Base-by-base conservation (phyloP, 2,797 vertebrate species). In the Scolopax rusticola region DNA sequence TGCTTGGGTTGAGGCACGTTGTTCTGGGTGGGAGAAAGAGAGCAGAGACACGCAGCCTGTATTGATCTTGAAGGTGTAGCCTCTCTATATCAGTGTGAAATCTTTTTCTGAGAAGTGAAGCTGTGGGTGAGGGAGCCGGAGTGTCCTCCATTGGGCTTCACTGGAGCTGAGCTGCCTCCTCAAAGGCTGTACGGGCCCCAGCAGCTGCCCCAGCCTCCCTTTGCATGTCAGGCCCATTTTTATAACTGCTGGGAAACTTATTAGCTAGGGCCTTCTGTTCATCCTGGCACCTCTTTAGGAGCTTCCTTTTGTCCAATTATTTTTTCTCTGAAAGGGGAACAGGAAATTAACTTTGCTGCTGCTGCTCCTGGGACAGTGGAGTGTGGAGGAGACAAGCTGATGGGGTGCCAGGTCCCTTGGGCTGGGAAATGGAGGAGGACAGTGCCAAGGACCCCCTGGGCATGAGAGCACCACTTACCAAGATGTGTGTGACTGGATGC, bases 401-500 rank as follows among this genome's bases (percentile, higher is more conserved):
- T 28, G 71, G 47, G 74, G 32, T 50, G 38, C 60, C 75, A 71
- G 70, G 30, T 65, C 57, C 40, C 23, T 57, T 5, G 1, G 16
- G 41, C 30, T 65, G 74, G 51, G 43, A 28, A 57, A 7, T 4
- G 10, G 36, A 60, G 73, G 23, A 43, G 33, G 51, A 53, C 75
- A 53, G 51, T 30, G 51, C 6, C 47, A 48, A 71, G 65, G 50
- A 33, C 43, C 0, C 0, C 0, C 1, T 8, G 68, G 56, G 40
- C 30, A 11, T 2, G 27, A 59, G 41, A 36, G 27, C 16, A 2
- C 18, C 10, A 59, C 5, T 0, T n/a, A 40, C 86, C 1, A 13
- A 41, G 67, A 41, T 1, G 3, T 3, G 0, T 27, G 33, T 12
- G 30, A 3, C 38, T 54, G 64, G 32, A 8, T 8, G 4, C 0